Evolutionary conservation across 53 echinoderm and acorn worm species (phyloP).

Genomic region (Temnopleurus reevesii): DNA sequence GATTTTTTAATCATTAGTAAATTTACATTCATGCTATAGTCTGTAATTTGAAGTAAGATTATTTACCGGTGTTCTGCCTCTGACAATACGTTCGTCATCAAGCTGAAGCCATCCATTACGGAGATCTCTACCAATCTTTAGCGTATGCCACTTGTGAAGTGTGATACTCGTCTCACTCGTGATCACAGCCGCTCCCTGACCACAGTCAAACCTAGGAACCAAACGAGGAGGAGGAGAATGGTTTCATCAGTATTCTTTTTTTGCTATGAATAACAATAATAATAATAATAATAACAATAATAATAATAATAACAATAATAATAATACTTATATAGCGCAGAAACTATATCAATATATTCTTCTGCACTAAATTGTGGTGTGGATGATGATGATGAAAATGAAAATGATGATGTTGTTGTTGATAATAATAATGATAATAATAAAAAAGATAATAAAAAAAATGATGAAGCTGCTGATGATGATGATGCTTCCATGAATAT

Average conservation of each 20-base stretch:
- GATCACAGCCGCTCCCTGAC: slow-evolving; percentile 76
- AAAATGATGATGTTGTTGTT: background rate
- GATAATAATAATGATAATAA: background rate
- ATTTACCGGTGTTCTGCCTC: slow-evolving; percentile 80
- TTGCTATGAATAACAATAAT: too few relatives aligned
- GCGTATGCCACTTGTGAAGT: slow-evolving; percentile 80
- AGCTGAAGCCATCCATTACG: slow-evolving; percentile 78
- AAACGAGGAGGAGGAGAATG: too few relatives aligned
- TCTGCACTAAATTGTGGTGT: too few relatives aligned
- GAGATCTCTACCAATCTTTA: slow-evolving; percentile 73
- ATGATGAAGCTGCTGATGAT: background rate
- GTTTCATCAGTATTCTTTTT: too few relatives aligned
- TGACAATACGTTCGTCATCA: slow-evolving; percentile 69
- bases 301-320: background rate
- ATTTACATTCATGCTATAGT: too few relatives aligned
- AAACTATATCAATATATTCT: background rate
- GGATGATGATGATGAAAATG: background rate
- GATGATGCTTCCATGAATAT: too few relatives aligned
- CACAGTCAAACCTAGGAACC: slow-evolving; percentile 78
- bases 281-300: background rate
- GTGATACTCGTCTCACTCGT: slow-evolving; percentile 60
- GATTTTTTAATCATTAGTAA: too few relatives aligned
- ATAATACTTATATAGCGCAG: background rate
- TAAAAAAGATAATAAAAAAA: background rate
- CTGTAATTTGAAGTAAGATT: too few relatives aligned